Conservation (phyloP, 1,140 invertebrate species). For the Drosophila trapezifrons region DNA sequence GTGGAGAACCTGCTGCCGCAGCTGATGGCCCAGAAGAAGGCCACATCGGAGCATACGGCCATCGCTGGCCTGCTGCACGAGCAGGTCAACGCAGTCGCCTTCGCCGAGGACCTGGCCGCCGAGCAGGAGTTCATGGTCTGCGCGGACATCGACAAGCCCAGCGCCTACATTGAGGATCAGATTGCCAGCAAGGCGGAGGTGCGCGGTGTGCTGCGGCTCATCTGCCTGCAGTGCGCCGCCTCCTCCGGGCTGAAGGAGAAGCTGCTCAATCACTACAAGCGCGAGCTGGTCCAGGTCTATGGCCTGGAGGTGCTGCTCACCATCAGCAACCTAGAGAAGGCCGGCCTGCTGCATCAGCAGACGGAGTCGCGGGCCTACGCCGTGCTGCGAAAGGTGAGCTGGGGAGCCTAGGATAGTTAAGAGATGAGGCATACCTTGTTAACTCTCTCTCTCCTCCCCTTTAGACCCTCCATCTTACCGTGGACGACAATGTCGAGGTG, state of each 20-base stretch:
- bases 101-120: slow-evolving; percentile 86
- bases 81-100: slow-evolving; percentile 85
- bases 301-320: slow-evolving; percentile 94
- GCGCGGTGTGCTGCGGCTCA: slow-evolving; percentile 92
- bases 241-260: slow-evolving; percentile 96
- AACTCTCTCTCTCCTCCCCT: slow-evolving; percentile 26
- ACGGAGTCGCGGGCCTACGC: slow-evolving; percentile 88
- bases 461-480: slow-evolving; percentile 91
- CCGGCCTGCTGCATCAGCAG: slow-evolving; percentile 91
- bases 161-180: slow-evolving; percentile 94
- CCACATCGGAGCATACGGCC: slow-evolving; percentile 89
- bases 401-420: neutral
- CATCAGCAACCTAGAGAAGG: slow-evolving; percentile 94
- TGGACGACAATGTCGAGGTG: slow-evolving; percentile 94
- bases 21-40: slow-evolving; percentile 94
- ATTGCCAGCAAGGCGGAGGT: slow-evolving; percentile 93
- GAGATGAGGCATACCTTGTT: neutral
- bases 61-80: slow-evolving; percentile 88
- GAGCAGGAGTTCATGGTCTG: slow-evolving; percentile 97
- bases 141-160: slow-evolving; percentile 94
- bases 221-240: slow-evolving; percentile 94
- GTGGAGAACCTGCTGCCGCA: slow-evolving; percentile 93
- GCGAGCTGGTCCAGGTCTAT: slow-evolving; percentile 96
- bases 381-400: slow-evolving; percentile 88
- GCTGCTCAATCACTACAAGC: slow-evolving; percentile 95